A percentile compares a stretch with the other conserved stretches of the same genome.
These are phyloP conservation scores for Phalacrocorax carbo DNA, from an alignment of 2,113 vertebrate species.

Conservation along the genomic window DNA sequence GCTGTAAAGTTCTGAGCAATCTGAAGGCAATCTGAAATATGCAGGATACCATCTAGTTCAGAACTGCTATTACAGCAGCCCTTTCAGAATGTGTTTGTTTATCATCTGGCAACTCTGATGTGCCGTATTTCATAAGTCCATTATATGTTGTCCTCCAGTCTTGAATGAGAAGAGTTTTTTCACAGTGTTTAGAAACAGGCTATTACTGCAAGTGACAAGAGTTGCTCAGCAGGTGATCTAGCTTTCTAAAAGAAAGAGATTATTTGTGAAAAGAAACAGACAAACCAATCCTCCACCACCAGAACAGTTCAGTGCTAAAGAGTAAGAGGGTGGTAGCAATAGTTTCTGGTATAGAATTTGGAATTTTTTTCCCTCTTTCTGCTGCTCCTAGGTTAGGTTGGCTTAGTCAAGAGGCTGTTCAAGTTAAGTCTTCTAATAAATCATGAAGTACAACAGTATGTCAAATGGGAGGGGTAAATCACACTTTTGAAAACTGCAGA, in stretches of 20 bases:
- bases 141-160: not conserved
- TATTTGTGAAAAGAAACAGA: not conserved
- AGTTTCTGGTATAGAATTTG: not conserved
- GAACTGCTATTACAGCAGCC: not conserved
- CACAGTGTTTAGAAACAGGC: not conserved
- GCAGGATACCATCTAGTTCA: not conserved
- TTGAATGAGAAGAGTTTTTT: not conserved
- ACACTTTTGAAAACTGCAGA: not conserved
- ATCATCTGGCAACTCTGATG: not conserved
- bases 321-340: not conserved
- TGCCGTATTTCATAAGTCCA: fast-evolving
- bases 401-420: not conserved
- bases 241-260: not conserved
- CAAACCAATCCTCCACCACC: not conserved
- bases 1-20: not conserved
- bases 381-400: not conserved
- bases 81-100: not conserved
- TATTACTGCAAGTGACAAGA: not conserved
- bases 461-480: not conserved
- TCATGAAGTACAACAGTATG: not conserved
- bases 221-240: not conserved
- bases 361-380: not conserved
- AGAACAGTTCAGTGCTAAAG: not conserved
- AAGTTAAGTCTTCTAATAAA: not conserved
- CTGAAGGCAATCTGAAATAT: not conserved